Percentiles rank a stretch among this genome's conserved stretches.
These are phyloP conservation scores for Myrmecobius fasciatus DNA, from an alignment of 2,113 vertebrate species.

Conservation along the genomic window DNA sequence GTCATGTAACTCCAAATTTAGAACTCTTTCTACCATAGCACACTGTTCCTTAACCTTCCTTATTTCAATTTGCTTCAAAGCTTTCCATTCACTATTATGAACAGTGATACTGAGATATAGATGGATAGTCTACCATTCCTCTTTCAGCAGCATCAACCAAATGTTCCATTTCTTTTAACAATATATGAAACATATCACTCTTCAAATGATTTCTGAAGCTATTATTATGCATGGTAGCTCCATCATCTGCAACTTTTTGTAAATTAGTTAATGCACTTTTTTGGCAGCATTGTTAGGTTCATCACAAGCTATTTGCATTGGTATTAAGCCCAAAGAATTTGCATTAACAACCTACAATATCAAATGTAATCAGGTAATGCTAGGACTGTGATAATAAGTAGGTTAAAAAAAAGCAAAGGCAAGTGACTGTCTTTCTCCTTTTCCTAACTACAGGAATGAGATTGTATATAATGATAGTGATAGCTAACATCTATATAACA, in stretches of 20 bases:
- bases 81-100: not conserved
- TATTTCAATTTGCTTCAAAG: not conserved
- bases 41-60: not conserved
- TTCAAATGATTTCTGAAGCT: slow-evolving; percentile 9
- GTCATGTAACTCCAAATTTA: not conserved
- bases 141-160: not conserved
- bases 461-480: not conserved
- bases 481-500: not conserved
- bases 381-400: slow-evolving; percentile 66
- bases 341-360: slow-evolving; percentile 71
- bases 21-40: not conserved
- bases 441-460: not conserved
- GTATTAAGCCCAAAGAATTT: slow-evolving; percentile 67
- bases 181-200: not conserved
- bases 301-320: slow-evolving; percentile 63
- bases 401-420: slow-evolving; percentile 62
- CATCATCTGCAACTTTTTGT: slow-evolving; percentile 72
- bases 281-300: slow-evolving; percentile 73
- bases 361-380: slow-evolving; percentile 68
- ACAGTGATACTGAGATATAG: not conserved
- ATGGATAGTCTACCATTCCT: not conserved
- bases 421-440: slow-evolving; percentile 5
- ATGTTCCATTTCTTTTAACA: not conserved
- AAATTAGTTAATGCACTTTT: slow-evolving; percentile 76
- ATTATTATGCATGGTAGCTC: slow-evolving; percentile 64